A percentile compares a stretch with the other conserved stretches of the same genome.
Conservation (phyloP, 2,888 invertebrate species). For the Drosophila eohydei region DNA sequence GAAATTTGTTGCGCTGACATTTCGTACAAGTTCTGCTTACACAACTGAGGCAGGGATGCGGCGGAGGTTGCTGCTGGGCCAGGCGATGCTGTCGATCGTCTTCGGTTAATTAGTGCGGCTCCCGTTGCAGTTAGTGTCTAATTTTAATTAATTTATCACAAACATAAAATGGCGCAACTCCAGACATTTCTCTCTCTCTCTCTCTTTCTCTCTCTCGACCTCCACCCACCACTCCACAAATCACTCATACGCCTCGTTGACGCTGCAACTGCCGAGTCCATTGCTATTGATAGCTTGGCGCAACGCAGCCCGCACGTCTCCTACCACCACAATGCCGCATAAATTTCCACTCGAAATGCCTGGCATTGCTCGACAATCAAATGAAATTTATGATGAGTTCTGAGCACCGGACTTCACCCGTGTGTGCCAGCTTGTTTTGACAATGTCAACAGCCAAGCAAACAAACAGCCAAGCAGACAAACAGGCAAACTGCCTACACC, state of each 20-base stretch:
- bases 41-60: constrained; percentile 30
- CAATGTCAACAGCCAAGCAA: constrained; percentile 70
- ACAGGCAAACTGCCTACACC: constrained; percentile 12
- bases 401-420: constrained; percentile 26
- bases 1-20: constrained; percentile 82
- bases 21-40: constrained; percentile 70
- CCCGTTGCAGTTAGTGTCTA: constrained; percentile 77
- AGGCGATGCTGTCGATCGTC: constrained; percentile 67
- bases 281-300: constrained; percentile 43
- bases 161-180: constrained; percentile 76
- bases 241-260: constrained; percentile 78
- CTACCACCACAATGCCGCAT: constrained; percentile 40
- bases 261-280: constrained; percentile 26
- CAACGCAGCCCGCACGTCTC: constrained; percentile 19
- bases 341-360: constrained; percentile 74
- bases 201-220: neutral
- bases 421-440: constrained; percentile 65
- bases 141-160: constrained; percentile 79
- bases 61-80: neutral
- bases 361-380: constrained; percentile 70
- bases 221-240: constrained; percentile 47
- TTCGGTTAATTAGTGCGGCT: constrained; percentile 71
- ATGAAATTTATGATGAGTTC: constrained; percentile 72
- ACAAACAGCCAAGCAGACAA: constrained; percentile 46
- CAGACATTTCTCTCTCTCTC: constrained; percentile 15